Evolutionary conservation across 2,888 invertebrate species (phyloP).

Genomic region (Stegophylla sp.): DNA sequence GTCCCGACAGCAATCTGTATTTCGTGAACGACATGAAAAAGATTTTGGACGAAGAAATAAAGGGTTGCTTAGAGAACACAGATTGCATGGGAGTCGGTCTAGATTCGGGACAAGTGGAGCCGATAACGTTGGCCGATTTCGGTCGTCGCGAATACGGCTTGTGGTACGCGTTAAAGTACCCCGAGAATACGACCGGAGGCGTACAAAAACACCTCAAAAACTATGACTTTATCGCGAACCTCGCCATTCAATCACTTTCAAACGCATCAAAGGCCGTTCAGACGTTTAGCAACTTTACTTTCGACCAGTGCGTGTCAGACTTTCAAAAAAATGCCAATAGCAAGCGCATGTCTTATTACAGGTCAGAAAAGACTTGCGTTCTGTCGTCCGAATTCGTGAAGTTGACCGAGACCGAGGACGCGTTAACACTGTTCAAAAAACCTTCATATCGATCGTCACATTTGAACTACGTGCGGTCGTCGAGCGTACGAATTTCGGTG

Average conservation of each 20-base stretch:
- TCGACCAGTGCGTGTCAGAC: background rate
- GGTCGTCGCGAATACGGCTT: background rate
- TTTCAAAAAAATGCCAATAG: background rate
- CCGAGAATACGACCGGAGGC: background rate
- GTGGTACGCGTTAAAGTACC: slow-evolving; percentile 44
- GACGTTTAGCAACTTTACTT: background rate
- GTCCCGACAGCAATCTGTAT: slow-evolving; percentile 55
- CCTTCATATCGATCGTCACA: slow-evolving; percentile 41
- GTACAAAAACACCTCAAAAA: background rate
- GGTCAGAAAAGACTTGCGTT: background rate
- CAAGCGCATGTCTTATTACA: background rate
- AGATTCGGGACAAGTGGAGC: slow-evolving; percentile 10
- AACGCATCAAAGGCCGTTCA: background rate
- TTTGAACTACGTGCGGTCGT: slow-evolving; percentile 44
- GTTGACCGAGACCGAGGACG: background rate
- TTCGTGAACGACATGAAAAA: slow-evolving; percentile 26
- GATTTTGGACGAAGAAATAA: slow-evolving; percentile 13
- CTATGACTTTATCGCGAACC: slow-evolving; percentile 13
- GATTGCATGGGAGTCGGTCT: slow-evolving; percentile 50
- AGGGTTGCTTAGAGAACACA: slow-evolving; percentile 29
- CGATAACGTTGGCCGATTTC: slow-evolving; percentile 23
- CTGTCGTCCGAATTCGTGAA: background rate
- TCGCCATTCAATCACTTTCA: background rate
- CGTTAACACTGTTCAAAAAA: slow-evolving; percentile 51
- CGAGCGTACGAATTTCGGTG: slow-evolving; percentile 33